These are phyloP conservation scores for Anthonomus grandis DNA, from an alignment of 1,140 invertebrate species.

Conservation along the genomic window DNA sequence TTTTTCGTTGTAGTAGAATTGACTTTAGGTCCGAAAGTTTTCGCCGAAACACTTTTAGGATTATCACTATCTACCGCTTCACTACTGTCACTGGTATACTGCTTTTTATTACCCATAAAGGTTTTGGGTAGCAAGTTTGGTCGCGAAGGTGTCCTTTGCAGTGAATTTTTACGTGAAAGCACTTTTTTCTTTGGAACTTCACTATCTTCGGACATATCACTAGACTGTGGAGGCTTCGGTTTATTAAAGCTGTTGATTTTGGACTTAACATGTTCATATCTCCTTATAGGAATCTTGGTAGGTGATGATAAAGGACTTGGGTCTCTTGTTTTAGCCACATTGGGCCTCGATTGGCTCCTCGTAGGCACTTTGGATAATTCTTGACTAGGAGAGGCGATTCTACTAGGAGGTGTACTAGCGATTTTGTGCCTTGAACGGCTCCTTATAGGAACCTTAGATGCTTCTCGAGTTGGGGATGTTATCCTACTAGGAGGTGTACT, in stretches of 20 bases:
- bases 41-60: conserved; percentile 1
- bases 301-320: conserved; percentile 36
- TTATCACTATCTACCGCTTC: not conserved
- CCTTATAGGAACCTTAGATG: conserved; percentile 20
- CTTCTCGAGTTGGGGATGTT: conserved; percentile 33
- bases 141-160: conserved; percentile 29
- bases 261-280: conserved; percentile 42
- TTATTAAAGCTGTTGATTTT: conserved; percentile 47
- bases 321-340: conserved; percentile 32
- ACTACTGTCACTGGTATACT: conserved; percentile 29
- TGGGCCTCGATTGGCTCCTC: conserved; percentile 29
- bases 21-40: conserved; percentile 2
- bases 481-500: conserved; percentile 41
- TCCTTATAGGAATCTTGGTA: conserved; percentile 35
- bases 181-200: conserved; percentile 24
- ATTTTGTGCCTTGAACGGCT: conserved; percentile 28
- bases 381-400: conserved; percentile 34
- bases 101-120: conserved; percentile 31
- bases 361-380: conserved; percentile 9
- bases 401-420: conserved; percentile 34
- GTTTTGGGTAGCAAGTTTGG: conserved; percentile 31
- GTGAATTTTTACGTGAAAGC: conserved; percentile 31
- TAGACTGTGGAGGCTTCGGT: conserved; percentile 40
- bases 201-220: conserved; percentile 33
- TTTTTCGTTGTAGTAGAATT: not conserved